These are phyloP conservation scores for Harpagifer antarcticus DNA, from an alignment of 2,797 vertebrate genomes.

Conservation along the genomic window DNA sequence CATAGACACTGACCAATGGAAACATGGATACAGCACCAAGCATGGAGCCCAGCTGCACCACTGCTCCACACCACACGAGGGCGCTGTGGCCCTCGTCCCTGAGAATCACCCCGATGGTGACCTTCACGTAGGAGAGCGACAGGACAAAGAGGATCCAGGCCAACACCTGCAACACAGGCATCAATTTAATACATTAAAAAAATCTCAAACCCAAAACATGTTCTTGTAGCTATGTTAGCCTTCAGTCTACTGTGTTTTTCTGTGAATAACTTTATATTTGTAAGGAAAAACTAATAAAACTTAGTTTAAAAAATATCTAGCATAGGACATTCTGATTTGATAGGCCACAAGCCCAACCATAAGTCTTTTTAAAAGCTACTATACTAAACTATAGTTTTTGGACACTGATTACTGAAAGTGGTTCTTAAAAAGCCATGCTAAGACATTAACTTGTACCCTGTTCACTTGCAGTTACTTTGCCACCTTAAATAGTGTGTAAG, in stretches of 20 bases:
- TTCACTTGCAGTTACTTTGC: background rate
- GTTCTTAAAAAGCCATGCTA: background rate
- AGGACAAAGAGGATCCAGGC: conserved; percentile 88
- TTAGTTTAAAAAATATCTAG: background rate
- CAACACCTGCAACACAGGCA: conserved; percentile 79
- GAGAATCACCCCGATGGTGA: conserved; percentile 87
- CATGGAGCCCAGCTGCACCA: conserved; percentile 90
- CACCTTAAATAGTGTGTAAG: background rate
- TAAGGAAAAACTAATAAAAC: background rate
- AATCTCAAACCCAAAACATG: background rate
- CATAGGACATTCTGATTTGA: background rate
- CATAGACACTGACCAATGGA: conserved; percentile 85
- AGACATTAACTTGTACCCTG: background rate
- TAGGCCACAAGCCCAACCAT: background rate
- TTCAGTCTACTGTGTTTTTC: background rate
- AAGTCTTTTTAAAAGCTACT: too few species aligned
- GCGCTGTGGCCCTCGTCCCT: conserved; percentile 89
- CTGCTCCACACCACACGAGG: conserved; percentile 90
- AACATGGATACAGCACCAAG: conserved; percentile 88
- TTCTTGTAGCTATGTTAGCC: background rate
- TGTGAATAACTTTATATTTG: background rate
- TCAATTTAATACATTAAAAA: background rate
- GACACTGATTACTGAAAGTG: background rate
- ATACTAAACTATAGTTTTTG: background rate
- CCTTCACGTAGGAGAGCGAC: conserved; percentile 88